phyloP scores from a whole-genome alignment of 2,797 vertebrate genomes.

The Epinephelus malabaricus region DNA sequence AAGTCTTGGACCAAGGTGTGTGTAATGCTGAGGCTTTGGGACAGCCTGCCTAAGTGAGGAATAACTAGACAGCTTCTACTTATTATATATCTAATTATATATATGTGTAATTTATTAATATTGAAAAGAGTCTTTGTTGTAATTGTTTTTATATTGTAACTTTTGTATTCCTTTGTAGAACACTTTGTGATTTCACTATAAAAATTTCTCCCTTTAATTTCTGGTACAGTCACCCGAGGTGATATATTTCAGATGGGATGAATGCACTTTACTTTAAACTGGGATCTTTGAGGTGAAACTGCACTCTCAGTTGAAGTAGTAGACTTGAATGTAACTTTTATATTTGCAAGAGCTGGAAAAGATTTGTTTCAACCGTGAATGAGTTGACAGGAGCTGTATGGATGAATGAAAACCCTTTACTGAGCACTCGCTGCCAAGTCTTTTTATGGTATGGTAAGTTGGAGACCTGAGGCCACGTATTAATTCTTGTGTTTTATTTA shows the following conservation, averaged over 20 bases:
- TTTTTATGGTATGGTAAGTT: background rate
- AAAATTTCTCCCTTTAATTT: background rate
- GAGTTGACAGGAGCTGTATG: background rate
- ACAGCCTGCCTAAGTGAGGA: background rate
- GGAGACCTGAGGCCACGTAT: background rate
- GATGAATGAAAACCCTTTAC: background rate
- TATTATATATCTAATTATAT: background rate
- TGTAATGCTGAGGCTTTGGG: background rate
- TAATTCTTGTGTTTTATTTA: background rate
- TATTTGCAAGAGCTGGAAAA: constrained; percentile 4
- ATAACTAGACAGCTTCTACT: background rate
- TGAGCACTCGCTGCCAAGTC: constrained; percentile 1
- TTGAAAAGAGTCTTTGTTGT: background rate
- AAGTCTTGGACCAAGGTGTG: background rate
- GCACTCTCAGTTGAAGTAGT: background rate
- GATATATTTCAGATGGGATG: background rate
- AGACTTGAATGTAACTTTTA: constrained; percentile 1
- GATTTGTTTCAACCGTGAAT: background rate
- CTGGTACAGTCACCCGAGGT: background rate
- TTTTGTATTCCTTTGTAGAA: background rate
- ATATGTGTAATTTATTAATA: background rate
- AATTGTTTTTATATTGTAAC: background rate
- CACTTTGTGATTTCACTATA: background rate
- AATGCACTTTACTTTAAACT: background rate
- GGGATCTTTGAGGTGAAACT: constrained; percentile 8